A percentile compares a stretch with the other conserved stretches of the same genome.
Conservation (phyloP, 2,113 vertebrate species). For the Sterna hirundo region DNA sequence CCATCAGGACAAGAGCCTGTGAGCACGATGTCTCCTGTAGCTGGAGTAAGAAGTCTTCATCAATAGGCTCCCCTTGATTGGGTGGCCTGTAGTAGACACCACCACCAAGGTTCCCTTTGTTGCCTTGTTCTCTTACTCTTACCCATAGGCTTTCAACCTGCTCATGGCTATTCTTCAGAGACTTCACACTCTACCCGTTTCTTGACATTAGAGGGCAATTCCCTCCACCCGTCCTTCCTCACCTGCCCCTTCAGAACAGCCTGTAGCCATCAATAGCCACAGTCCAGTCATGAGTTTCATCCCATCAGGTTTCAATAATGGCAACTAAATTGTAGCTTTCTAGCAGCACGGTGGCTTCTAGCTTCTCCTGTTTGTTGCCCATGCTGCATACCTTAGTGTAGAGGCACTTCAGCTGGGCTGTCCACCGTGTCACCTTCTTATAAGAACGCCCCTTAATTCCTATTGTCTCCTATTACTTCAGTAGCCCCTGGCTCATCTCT, state of each 20-base stretch:
- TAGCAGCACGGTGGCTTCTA: accelerated
- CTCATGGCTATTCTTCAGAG: not conserved
- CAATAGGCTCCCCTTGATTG: not conserved
- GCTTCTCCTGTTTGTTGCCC: not conserved
- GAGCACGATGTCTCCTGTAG: accelerated
- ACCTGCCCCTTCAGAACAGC: not conserved
- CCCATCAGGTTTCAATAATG: not conserved
- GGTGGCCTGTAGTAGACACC: too few species aligned
- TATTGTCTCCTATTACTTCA: not conserved
- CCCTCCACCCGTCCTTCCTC: not conserved
- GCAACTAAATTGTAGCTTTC: not conserved
- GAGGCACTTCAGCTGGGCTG: not conserved
- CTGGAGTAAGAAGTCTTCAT: not conserved
- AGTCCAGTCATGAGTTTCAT: not conserved
- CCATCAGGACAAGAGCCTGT: not conserved
- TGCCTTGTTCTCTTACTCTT: not conserved
- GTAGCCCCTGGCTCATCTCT: not conserved
- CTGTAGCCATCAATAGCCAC: not conserved
- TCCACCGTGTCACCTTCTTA: accelerated
- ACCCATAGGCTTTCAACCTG: not conserved
- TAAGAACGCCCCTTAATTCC: not conserved
- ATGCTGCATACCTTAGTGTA: accelerated
- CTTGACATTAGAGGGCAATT: not conserved
- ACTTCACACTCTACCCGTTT: not conserved
- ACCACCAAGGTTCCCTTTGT: not conserved